These are phyloP conservation scores for Chloropsis hardwickii DNA, from an alignment of 2,113 vertebrate species.

Conservation along the genomic window DNA sequence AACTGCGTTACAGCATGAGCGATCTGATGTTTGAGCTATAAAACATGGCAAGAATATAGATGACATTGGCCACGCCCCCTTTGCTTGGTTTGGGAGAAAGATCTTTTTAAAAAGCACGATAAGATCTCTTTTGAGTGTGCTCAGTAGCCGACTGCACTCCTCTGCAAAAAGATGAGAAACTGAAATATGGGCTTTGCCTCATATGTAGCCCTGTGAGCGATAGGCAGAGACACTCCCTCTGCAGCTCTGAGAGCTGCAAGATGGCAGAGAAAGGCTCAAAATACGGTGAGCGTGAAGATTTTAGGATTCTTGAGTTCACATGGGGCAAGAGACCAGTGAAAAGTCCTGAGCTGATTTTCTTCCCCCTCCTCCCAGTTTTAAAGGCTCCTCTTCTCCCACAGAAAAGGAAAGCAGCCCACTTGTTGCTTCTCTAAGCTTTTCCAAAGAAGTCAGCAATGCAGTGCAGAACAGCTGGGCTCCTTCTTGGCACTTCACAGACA, in stretches of 20 bases:
- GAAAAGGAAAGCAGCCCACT: not conserved
- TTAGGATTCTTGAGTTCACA: not conserved
- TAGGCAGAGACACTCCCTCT: not conserved
- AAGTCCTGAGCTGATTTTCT: not conserved
- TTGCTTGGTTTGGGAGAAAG: not conserved
- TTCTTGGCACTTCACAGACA: slow-evolving; percentile 28
- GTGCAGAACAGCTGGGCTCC: slow-evolving; percentile 52
- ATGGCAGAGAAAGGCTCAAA: not conserved
- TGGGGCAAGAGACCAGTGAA: not conserved
- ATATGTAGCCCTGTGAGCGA: not conserved
- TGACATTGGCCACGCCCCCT: slow-evolving; percentile 21
- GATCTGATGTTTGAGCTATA: slow-evolving; percentile 37
- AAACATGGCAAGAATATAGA: slow-evolving; percentile 38
- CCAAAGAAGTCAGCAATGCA: slow-evolving; percentile 10
- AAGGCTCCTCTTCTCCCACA: not conserved
- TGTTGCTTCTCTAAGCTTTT: slow-evolving; percentile 24
- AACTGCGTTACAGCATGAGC: not conserved
- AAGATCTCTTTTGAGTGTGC: slow-evolving; percentile 26
- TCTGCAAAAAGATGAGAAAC: not conserved
- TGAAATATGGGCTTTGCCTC: not conserved
- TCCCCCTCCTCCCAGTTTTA: fast-evolving
- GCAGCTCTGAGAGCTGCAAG: not conserved
- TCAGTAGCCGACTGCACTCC: slow-evolving; percentile 20
- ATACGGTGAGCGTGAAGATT: fast-evolving
- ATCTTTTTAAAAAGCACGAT: not conserved